phyloP scores from a whole-genome alignment of 2,888 invertebrate species.

The Drosophila putrida region DNA sequence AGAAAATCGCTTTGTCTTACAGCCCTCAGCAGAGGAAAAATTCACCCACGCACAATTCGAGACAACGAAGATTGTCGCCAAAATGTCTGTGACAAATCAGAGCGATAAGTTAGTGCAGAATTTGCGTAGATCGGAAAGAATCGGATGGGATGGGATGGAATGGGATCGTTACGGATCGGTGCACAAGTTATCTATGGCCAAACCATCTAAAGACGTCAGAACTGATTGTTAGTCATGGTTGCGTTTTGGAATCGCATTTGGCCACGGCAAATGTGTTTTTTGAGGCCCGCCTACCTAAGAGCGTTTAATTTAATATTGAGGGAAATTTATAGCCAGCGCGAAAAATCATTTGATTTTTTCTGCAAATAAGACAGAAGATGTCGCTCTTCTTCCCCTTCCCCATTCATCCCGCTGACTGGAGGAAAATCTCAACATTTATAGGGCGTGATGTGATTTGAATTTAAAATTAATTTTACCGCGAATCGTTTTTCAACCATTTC shows the following conservation, averaged over 20 bases:
- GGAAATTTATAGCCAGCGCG: slow-evolving; percentile 46
- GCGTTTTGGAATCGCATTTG: slow-evolving; percentile 43
- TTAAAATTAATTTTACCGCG: slow-evolving; percentile 27
- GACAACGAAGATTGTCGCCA: slow-evolving; percentile 59
- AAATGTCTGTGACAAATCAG: slow-evolving; percentile 69
- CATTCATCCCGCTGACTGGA: slow-evolving; percentile 22
- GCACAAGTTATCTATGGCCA: slow-evolving; percentile 15
- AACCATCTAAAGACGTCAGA: slow-evolving; percentile 66
- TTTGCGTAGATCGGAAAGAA: slow-evolving; percentile 62
- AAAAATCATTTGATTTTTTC: slow-evolving; percentile 69
- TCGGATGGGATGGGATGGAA: slow-evolving; percentile 11
- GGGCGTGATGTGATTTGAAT: slow-evolving; percentile 70
- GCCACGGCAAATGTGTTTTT: background rate
- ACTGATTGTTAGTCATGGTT: slow-evolving; percentile 62
- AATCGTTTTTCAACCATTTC: slow-evolving; percentile 25
- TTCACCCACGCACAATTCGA: slow-evolving; percentile 27
- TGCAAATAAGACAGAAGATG: slow-evolving; percentile 38
- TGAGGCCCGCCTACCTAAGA: slow-evolving; percentile 35
- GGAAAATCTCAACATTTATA: slow-evolving; percentile 60
- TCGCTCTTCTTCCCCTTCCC: background rate
- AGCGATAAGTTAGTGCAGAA: slow-evolving; percentile 53
- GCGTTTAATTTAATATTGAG: slow-evolving; percentile 38
- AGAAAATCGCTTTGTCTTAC: slow-evolving; percentile 66
- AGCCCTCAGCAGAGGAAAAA: slow-evolving; percentile 19
- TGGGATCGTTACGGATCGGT: too few species aligned